Evolutionary conservation across 2,888 invertebrate genomes (phyloP).

Genomic region (Pyrrhosoma nymphula): DNA sequence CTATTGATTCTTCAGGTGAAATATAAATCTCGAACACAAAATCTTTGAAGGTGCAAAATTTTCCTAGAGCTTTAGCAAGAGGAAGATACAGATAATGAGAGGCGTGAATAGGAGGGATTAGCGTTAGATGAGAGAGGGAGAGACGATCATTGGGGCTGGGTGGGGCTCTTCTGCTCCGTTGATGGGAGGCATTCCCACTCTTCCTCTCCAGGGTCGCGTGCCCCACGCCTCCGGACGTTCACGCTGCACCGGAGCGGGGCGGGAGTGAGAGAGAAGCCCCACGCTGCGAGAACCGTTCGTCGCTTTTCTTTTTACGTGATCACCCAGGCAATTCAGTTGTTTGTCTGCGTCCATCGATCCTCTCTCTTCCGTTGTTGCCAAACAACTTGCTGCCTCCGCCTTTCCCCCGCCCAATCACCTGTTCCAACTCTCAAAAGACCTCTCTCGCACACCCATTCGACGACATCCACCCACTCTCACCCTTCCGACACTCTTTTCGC

Average conservation of each 20-base stretch:
- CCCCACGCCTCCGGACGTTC: background rate
- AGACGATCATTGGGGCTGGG: too few species aligned
- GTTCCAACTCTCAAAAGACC: slow-evolving; percentile 2
- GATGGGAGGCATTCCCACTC: too few species aligned
- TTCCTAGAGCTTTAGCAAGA: too few species aligned
- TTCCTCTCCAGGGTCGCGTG: background rate
- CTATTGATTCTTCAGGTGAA: too few species aligned
- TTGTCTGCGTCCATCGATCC: background rate
- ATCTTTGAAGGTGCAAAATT: too few species aligned
- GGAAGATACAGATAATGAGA: too few species aligned
- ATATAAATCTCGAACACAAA: too few species aligned
- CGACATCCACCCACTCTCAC: background rate
- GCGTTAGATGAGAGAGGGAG: too few species aligned
- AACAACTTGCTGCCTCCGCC: background rate
- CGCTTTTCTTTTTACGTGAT: background rate
- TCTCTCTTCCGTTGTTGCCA: background rate
- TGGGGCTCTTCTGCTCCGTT: too few species aligned
- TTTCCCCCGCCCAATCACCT: background rate
- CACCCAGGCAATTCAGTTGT: background rate
- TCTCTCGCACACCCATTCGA: background rate
- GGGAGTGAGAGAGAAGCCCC: too few species aligned
- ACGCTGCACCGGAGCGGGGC: background rate
- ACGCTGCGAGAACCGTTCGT: background rate
- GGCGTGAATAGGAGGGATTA: too few species aligned
- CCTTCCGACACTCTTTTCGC: background rate